Base-by-base conservation (phyloP, 2,888 invertebrate genomes). In the Monoplex corrugatus region DNA sequence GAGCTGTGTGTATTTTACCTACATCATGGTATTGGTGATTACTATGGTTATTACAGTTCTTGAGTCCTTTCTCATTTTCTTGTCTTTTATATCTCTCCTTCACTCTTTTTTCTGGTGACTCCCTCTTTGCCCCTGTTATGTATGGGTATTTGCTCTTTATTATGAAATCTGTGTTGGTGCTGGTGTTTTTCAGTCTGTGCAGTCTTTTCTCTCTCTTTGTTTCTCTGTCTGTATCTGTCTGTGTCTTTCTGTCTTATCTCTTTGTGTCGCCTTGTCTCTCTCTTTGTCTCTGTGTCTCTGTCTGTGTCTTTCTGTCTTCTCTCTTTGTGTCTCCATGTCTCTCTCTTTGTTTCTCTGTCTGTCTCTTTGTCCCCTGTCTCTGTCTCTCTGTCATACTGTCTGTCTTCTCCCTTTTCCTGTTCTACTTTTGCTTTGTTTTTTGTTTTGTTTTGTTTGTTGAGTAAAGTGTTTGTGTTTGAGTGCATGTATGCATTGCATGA, bases 171-270 rank as follows among this genome's bases (percentile, higher is more conserved):
- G 16, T 75, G 32, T 75, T n/a, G n/a, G n/a, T n/a, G n/a, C n/a
- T n/a, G n/a, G n/a, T n/a, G n/a, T n/a, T n/a, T n/a, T n/a, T n/a
- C n/a, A n/a, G n/a, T n/a, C n/a, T n/a, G n/a, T n/a, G n/a, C n/a
- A n/a, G n/a, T n/a, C n/a, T n/a, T n/a, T n/a, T n/a, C n/a, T n/a
- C n/a, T n/a, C n/a, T n/a, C n/a, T 35, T 75, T n/a, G n/a, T 28
- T n/a, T 75, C 2, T 72, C 72, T 72, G 43, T 87, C 40, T 72
- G 28, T 87, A 68, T 87, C 63, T 87, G 68, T 87, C 5, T 68
- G 2, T 87, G 43, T 87, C 38, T 87, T 5, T 87, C 72, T 87
- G 28, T 87, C 19, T 50, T 50, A 19, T 19, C 50, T 50, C 19
- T 50, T 50, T 50, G 50, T 50, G 50, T 50, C 10, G 1, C 68